phyloP scores from a whole-genome alignment of 1,140 invertebrate species.

The Drosophila neocordata region DNA sequence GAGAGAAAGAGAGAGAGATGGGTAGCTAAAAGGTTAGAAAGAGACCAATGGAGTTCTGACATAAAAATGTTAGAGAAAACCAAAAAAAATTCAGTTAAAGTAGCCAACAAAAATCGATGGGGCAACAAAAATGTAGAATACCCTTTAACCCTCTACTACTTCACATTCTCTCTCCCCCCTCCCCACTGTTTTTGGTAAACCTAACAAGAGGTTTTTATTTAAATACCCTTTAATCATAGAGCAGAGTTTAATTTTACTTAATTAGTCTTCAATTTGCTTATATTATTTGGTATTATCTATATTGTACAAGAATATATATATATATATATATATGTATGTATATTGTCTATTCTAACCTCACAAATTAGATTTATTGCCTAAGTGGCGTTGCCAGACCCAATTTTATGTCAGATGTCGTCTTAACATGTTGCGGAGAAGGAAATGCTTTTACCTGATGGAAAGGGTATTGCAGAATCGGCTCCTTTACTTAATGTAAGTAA shows the following conservation, averaged over 20 bases:
- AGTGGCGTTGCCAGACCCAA: no score
- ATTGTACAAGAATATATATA: no score
- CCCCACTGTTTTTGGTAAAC: not conserved
- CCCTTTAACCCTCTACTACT: not conserved
- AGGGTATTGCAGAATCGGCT: not conserved
- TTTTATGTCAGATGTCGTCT: no score
- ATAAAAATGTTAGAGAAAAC: constrained; percentile 9
- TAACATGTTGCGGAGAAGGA: not conserved
- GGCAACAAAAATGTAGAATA: constrained; percentile 28
- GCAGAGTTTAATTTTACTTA: no score
- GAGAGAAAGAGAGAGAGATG: not conserved
- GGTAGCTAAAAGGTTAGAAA: not conserved
- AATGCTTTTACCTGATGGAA: not conserved
- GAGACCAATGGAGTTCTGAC: not conserved
- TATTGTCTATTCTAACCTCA: no score
- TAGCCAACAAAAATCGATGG: constrained; percentile 46
- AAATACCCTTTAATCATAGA: not conserved
- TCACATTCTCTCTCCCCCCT: not conserved
- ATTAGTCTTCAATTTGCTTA: no score
- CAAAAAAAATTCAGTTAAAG: constrained; percentile 42
- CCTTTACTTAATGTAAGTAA: not conserved
- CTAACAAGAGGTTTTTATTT: not conserved
- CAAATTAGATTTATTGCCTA: no score
- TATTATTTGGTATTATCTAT: no score
- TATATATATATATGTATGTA: no score